These are phyloP conservation scores for Oreochromis mossambicus DNA, from an alignment of 2,797 vertebrate species.

Conservation along the genomic window DNA sequence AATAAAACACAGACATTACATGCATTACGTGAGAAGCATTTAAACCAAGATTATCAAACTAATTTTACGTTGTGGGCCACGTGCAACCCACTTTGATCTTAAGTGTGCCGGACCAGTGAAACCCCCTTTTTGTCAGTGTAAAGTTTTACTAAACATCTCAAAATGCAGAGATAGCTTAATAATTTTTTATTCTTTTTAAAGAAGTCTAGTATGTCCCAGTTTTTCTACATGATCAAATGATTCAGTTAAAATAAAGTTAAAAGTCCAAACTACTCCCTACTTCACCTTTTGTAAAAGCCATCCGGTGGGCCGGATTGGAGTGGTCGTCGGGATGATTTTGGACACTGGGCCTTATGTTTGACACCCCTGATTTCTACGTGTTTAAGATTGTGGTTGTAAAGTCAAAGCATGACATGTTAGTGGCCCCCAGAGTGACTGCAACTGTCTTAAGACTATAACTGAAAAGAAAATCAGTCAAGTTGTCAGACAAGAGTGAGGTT, in stretches of 20 bases:
- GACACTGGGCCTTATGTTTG: background rate
- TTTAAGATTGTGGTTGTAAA: background rate
- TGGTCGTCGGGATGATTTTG: background rate
- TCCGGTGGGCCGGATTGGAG: background rate
- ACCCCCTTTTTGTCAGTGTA: background rate
- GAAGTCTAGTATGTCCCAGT: background rate
- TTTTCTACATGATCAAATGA: background rate
- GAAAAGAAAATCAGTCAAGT: background rate
- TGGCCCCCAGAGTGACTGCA: background rate
- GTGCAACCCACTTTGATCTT: background rate
- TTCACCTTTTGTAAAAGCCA: background rate
- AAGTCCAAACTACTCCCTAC: background rate
- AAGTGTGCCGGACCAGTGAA: background rate
- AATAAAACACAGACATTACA: background rate
- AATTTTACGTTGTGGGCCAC: background rate
- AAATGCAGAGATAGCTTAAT: background rate
- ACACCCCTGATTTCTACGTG: background rate
- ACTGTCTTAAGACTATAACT: background rate
- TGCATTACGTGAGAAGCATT: accelerated
- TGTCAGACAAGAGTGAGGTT: background rate
- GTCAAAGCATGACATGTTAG: background rate
- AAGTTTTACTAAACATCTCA: background rate
- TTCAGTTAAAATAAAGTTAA: background rate
- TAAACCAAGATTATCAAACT: background rate
- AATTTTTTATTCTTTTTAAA: background rate